A percentile compares a stretch with the other conserved stretches of the same genome.
Conservation (phyloP, 2,888 invertebrate species). For the Dicranocentrus wangi region DNA sequence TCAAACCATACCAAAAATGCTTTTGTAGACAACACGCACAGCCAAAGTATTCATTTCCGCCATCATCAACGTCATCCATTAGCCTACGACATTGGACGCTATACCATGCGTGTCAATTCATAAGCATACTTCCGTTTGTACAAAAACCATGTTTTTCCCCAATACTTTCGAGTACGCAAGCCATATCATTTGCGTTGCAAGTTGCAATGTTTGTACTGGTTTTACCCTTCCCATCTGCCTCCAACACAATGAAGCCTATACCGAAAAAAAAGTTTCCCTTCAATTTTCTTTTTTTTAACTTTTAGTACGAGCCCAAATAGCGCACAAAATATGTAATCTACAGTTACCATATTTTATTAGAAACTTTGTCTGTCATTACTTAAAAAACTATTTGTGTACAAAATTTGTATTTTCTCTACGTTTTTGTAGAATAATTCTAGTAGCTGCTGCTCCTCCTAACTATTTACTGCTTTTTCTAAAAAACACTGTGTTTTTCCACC, state of each 20-base stretch:
- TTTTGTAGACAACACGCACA: no score
- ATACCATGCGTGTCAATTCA: conserved; percentile 71
- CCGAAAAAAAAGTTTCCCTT: conserved; percentile 10
- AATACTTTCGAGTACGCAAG: conserved; percentile 69
- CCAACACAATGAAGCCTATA: not conserved
- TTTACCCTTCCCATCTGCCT: conserved; percentile 13
- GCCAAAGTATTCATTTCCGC: conserved; percentile 72
- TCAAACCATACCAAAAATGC: no score
- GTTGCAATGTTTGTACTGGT: not conserved
- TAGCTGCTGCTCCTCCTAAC: no score
- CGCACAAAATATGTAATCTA: no score
- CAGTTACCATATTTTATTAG: no score
- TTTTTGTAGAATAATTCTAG: no score
- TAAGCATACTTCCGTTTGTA: conserved; percentile 72
- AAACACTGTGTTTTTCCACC: no score
- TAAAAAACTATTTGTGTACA: no score
- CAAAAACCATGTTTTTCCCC: conserved; percentile 14
- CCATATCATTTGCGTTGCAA: not conserved
- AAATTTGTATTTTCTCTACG: no score
- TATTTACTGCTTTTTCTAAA: no score
- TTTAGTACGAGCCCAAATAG: no score
- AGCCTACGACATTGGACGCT: conserved; percentile 19
- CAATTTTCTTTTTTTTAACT: not conserved
- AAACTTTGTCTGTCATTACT: no score
- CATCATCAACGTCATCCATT: conserved; percentile 24